Conservation (phyloP, 2,888 invertebrate species). For the Trachelus troglodyta region DNA sequence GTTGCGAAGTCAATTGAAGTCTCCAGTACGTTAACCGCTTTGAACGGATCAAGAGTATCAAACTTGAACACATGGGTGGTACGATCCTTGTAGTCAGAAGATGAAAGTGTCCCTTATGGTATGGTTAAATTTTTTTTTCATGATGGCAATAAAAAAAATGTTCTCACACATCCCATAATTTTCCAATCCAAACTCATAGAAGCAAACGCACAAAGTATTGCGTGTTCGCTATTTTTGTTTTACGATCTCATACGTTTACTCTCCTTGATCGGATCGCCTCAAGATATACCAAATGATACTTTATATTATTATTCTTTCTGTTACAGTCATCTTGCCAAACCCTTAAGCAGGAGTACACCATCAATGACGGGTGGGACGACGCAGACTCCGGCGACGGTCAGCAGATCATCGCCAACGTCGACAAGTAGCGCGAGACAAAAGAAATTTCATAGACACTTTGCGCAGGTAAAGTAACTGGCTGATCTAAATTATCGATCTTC, state of each 20-base stretch:
- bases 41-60: not conserved
- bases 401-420: conserved; percentile 65
- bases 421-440: conserved; percentile 84
- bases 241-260: not conserved
- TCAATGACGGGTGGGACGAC: conserved; percentile 60
- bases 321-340: conserved; percentile 64
- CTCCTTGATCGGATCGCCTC: not conserved
- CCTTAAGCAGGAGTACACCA: conserved; percentile 66
- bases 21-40: not conserved
- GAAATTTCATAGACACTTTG: conserved; percentile 90
- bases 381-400: conserved; percentile 59
- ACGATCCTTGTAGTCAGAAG: not conserved
- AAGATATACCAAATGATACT: not conserved
- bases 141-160: no score
- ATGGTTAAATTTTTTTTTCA: no score
- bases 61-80: not conserved
- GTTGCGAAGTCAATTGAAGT: not conserved
- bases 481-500: no score
- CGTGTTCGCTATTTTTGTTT: not conserved
- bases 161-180: not conserved
- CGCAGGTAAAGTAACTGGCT: conserved; percentile 66
- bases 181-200: no score
- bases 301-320: conserved; percentile 7
- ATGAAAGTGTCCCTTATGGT: not conserved
- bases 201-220: no score